phyloP scores from a whole-genome alignment of 1,140 invertebrate genomes.

The Pseudomyrmex concolor region DNA sequence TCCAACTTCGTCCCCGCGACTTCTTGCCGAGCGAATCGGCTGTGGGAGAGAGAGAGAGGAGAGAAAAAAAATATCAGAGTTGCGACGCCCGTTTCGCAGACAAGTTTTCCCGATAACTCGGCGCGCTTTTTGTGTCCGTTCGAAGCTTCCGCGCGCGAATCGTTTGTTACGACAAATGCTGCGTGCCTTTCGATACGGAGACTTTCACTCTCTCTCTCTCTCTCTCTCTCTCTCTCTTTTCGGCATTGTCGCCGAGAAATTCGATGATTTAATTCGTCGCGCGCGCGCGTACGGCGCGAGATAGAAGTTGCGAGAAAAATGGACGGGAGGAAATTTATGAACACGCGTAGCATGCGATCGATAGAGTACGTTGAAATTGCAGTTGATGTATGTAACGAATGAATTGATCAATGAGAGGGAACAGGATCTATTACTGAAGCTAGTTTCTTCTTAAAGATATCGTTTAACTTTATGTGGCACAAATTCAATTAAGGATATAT shows the following conservation, averaged over 20 bases:
- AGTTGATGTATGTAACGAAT: no score
- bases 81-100: conserved; percentile 24
- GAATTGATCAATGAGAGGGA: no score
- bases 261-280: not conserved
- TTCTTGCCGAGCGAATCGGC: conserved; percentile 35
- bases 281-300: no score
- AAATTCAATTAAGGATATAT: conserved; percentile 5
- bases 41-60: not conserved
- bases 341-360: no score
- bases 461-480: no score
- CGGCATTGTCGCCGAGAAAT: not conserved
- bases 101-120: conserved; percentile 40
- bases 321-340: no score
- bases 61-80: conserved; percentile 10
- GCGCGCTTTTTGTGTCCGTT: conserved; percentile 17
- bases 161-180: conserved; percentile 26
- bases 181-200: not conserved
- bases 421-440: no score
- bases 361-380: no score
- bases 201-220: no score
- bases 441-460: no score
- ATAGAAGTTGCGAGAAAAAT: no score
- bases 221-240: not conserved
- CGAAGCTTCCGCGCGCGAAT: conserved; percentile 9
- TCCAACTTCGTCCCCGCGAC: conserved; percentile 42